Evolutionary conservation across 37 sponge, comb jelly and placozoan species (phyloP).

Genomic region (Amphimedon queenslandica): DNA sequence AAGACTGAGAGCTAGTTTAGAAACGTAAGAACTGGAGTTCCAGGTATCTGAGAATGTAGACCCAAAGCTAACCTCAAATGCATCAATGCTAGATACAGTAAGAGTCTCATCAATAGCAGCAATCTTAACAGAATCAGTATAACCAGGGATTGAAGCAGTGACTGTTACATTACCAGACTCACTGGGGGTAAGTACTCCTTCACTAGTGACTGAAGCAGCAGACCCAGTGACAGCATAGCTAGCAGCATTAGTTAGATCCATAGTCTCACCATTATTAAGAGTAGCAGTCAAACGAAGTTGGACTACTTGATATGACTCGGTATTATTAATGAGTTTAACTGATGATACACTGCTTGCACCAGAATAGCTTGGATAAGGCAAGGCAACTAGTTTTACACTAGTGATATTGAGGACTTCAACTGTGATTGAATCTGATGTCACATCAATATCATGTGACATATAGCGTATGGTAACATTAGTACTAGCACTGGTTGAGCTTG

Average conservation of each 20-base stretch:
- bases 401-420: constrained; percentile 33
- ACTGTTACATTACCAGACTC: constrained; percentile 16
- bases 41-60: not conserved
- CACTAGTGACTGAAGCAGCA: not conserved
- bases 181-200: not conserved
- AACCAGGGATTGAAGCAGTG: constrained; percentile 7
- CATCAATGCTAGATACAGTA: constrained; percentile 6
- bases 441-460: not conserved
- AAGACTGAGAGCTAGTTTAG: constrained; percentile 30
- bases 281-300: constrained; percentile 30
- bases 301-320: constrained; percentile 26
- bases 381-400: constrained; percentile 4
- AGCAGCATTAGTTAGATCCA: constrained; percentile 21
- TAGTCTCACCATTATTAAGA: constrained; percentile 13
- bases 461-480: constrained; percentile 21
- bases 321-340: not conserved
- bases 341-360: constrained; percentile 1
- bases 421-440: not conserved
- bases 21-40: not conserved
- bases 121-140: not conserved
- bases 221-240: not conserved
- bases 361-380: constrained; percentile 28
- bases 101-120: constrained; percentile 21
- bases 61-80: constrained; percentile 7
- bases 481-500: not conserved